phyloP scores from a whole-genome alignment of 2,113 vertebrate genomes.

The Dendropsophus ebraccatus region DNA sequence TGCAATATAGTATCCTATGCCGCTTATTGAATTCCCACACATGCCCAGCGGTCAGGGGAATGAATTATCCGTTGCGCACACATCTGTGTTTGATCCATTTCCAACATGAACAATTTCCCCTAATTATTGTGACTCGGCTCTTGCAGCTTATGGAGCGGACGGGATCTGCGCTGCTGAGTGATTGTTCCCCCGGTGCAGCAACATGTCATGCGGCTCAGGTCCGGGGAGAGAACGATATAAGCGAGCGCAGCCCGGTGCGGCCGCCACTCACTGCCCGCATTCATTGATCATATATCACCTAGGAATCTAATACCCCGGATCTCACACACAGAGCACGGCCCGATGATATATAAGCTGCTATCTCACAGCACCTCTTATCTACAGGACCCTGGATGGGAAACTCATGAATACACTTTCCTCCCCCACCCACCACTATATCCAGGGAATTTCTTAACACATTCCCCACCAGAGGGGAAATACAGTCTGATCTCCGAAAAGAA shows the following conservation, averaged over 20 bases:
- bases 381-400: background rate
- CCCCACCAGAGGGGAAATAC: background rate
- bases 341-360: constrained; percentile 46
- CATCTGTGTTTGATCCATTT: constrained; percentile 48
- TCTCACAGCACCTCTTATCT: constrained; percentile 36
- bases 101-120: constrained; percentile 39
- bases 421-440: background rate
- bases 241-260: background rate
- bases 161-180: constrained; percentile 32
- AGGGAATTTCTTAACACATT: background rate
- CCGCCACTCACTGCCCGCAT: constrained; percentile 39
- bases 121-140: constrained; percentile 28
- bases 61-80: constrained; percentile 10
- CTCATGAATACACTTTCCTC: background rate
- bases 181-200: constrained; percentile 35
- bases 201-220: constrained; percentile 2
- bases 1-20: background rate
- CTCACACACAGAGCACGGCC: background rate
- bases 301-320: constrained; percentile 46
- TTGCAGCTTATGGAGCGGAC: background rate
- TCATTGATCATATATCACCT: constrained; percentile 52
- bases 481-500: background rate
- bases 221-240: constrained; percentile 25
- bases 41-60: background rate
- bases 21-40: constrained; percentile 12